A percentile compares a stretch with the other conserved stretches of the same genome.
Evolutionary conservation across 2,888 invertebrate species (phyloP).

Genomic region (Drosophila kambysellisi): DNA sequence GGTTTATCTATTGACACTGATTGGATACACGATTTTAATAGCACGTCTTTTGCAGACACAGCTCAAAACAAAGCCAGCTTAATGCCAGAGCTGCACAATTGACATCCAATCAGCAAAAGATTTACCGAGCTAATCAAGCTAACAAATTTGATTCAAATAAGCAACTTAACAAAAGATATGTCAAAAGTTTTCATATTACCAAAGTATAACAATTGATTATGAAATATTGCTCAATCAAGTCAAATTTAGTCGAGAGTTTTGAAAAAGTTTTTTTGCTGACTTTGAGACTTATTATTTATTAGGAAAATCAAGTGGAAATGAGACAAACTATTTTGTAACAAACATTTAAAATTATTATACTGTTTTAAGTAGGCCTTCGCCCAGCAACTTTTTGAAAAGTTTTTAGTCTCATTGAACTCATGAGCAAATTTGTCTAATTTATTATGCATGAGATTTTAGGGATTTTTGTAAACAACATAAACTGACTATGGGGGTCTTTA

Average conservation of each 20-base stretch:
- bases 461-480: background rate
- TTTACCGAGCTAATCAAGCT: conserved; percentile 3
- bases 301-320: background rate
- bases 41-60: conserved; percentile 21
- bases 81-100: conserved; percentile 28
- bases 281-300: background rate
- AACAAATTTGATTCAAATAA: background rate
- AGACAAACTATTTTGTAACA: background rate
- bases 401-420: background rate
- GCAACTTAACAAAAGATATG: background rate
- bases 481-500: background rate
- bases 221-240: background rate
- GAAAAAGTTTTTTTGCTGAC: background rate
- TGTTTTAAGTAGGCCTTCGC: background rate
- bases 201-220: background rate
- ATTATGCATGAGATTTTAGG: background rate
- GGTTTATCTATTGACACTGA: conserved; percentile 67
- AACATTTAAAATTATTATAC: background rate
- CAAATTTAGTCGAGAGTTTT: background rate
- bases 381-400: background rate
- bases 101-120: conserved; percentile 44
- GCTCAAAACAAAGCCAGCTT: conserved; percentile 23
- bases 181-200: background rate
- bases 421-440: background rate
- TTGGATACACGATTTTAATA: conserved; percentile 53